These are phyloP conservation scores for Plagodis dolabraria DNA, from an alignment of 2,888 invertebrate species.

Conservation along the genomic window DNA sequence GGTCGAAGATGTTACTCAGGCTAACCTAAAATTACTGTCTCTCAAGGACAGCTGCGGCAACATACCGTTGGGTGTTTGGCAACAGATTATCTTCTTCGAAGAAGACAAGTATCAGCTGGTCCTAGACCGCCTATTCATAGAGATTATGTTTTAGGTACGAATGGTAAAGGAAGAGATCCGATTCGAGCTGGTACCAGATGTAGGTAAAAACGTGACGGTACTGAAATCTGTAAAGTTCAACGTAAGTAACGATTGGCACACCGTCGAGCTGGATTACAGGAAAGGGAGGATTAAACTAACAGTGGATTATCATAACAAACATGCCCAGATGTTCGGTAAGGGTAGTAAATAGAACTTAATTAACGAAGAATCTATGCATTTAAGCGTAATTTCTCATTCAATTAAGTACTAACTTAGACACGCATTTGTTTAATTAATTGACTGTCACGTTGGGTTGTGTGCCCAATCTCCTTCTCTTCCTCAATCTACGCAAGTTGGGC, in stretches of 20 bases:
- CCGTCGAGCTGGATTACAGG: conserved; percentile 90
- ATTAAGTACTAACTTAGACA: too few species aligned
- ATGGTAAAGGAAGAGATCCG: conserved; percentile 93
- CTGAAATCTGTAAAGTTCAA: conserved; percentile 93
- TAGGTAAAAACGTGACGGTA: conserved; percentile 90
- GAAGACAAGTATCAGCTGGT: too few species aligned
- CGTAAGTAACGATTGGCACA: conserved; percentile 92
- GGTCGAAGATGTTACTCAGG: too few species aligned
- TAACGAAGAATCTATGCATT: background rate
- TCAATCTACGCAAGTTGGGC: too few species aligned
- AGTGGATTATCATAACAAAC: conserved; percentile 90
- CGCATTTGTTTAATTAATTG: too few species aligned
- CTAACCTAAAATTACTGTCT: too few species aligned
- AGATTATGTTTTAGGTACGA: conserved; percentile 83
- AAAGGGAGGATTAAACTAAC: conserved; percentile 90
- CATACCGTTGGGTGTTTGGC: too few species aligned
- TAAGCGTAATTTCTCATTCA: background rate
- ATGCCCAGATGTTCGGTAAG: conserved; percentile 87
- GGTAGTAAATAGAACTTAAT: background rate
- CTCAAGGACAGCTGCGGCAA: too few species aligned
- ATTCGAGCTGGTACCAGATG: conserved; percentile 91
- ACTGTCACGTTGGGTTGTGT: too few species aligned
- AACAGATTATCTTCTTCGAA: too few species aligned
- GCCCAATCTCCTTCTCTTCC: too few species aligned
- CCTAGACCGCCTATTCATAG: too few species aligned